These are phyloP conservation scores for Anser cygnoides DNA, from an alignment of 2,113 vertebrate species.

Conservation along the genomic window DNA sequence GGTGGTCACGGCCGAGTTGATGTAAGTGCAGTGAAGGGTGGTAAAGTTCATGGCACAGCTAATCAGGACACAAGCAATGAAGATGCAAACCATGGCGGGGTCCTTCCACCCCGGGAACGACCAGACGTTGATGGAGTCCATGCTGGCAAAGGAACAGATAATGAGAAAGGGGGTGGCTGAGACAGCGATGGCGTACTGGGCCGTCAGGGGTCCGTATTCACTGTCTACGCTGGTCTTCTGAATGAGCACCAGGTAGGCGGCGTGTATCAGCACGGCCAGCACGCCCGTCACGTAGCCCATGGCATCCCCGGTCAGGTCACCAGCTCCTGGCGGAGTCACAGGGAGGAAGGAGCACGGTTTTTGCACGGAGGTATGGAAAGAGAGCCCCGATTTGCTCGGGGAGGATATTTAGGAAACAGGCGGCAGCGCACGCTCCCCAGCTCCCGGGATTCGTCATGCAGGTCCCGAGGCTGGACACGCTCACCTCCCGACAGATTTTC, in stretches of 20 bases:
- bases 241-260: constrained; percentile 95
- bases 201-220: constrained; percentile 91
- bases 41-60: constrained; percentile 99
- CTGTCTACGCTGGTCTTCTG: constrained; percentile 92
- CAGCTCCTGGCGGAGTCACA: constrained; percentile 84
- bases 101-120: constrained; percentile 91
- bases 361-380: neutral
- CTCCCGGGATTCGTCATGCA: neutral
- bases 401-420: neutral
- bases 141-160: constrained; percentile 87
- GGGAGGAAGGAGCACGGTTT: neutral
- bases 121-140: constrained; percentile 92
- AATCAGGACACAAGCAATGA: constrained; percentile 86
- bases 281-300: constrained; percentile 92
- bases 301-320: constrained; percentile 92
- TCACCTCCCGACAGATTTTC: neutral
- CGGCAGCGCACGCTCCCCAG: neutral
- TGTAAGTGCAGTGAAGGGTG: constrained; percentile 96
- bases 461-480: neutral
- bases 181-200: constrained; percentile 93
- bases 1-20: constrained; percentile 98
- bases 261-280: constrained; percentile 93
- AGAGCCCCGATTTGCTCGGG: neutral
- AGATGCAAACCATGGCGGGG: constrained; percentile 86
- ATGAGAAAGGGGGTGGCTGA: constrained; percentile 91